Base-by-base conservation (phyloP, 1,140 invertebrate genomes). In the Anastrepha obliqua region DNA sequence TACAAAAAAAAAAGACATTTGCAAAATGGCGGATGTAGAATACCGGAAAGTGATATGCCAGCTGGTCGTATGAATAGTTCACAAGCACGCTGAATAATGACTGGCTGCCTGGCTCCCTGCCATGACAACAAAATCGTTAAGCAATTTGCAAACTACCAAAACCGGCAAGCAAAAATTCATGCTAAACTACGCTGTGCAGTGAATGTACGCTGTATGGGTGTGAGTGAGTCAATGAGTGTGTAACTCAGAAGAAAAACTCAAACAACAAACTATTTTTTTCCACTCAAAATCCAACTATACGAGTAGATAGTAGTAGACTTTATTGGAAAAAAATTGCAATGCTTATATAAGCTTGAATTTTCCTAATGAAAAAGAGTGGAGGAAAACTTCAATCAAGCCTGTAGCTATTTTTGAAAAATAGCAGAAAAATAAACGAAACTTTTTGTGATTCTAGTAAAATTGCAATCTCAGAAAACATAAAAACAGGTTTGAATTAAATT, bases 111-210 rank as follows among this genome's bases (percentile, higher is more conserved):
- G 74, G 20, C 47, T 81, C 15, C n/a, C 55, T 81, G 74, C 15
- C 47, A 29, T 29, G 29, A 29, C 29, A 11, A 81, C 74, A 55
- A 81, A 81, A 81, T 81, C 74, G 17, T 81, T 47, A 81, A 55
- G 74, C 74, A 81, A 81, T 81, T 55, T 81, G 47, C 74, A 55
- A 81, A 81, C 74, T 81, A 47, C 15, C 74, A 55, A 74, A 81
- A 55, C 44, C 44, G 20, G 47, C 47, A 51, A 81, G 55, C 74
- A 47, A 81, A 81, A 42, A 44, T 29, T 29, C 64, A 74, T 20
- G 29, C 74, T 47, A 51, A 58, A 42, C 17, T 29, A 81, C 74
- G 20, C 15, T 55, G 55, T 81, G 13, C 17, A 9, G 55, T 81
- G 74, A 20, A 81, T 81, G 44, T 47, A 55, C 44, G 74, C 7